Conservation (phyloP, 1,140 invertebrate species). For the Drosophila nasuta region DNA sequence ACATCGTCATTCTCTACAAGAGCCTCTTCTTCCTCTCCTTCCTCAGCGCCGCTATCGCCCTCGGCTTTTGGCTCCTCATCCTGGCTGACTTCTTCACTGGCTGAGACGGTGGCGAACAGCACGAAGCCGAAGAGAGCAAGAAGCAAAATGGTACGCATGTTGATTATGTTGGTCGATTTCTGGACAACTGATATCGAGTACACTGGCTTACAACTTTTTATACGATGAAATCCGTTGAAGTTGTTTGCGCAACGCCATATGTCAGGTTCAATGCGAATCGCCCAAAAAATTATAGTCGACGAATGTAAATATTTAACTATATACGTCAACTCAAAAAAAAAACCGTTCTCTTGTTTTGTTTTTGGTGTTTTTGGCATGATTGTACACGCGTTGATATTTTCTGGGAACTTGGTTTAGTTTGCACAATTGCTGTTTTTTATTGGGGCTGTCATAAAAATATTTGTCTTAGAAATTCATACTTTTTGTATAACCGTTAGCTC, state of each 20-base stretch:
- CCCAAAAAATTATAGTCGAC: constrained; percentile 3
- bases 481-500: background rate
- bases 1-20: background rate
- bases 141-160: constrained; percentile 58
- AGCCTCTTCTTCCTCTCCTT: background rate
- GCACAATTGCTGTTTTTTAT: constrained; percentile 37
- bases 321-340: constrained; percentile 1
- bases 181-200: constrained; percentile 49
- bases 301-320: constrained; percentile 46
- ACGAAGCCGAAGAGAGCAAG: constrained; percentile 66
- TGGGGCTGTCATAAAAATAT: constrained; percentile 20
- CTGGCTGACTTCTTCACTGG: constrained; percentile 5
- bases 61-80: background rate
- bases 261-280: constrained; percentile 20
- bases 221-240: constrained; percentile 28
- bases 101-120: constrained; percentile 47
- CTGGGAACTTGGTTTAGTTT: constrained; percentile 43
- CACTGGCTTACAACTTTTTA: constrained; percentile 45
- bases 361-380: constrained; percentile 1
- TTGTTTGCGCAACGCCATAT: constrained; percentile 47
- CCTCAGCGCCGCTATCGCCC: background rate
- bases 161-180: constrained; percentile 29
- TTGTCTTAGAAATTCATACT: constrained; percentile 10
- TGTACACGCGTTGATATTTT: constrained; percentile 6
- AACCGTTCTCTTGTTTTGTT: background rate